Conservation (phyloP, 2,797 vertebrate species). For the Sylvia borin region DNA sequence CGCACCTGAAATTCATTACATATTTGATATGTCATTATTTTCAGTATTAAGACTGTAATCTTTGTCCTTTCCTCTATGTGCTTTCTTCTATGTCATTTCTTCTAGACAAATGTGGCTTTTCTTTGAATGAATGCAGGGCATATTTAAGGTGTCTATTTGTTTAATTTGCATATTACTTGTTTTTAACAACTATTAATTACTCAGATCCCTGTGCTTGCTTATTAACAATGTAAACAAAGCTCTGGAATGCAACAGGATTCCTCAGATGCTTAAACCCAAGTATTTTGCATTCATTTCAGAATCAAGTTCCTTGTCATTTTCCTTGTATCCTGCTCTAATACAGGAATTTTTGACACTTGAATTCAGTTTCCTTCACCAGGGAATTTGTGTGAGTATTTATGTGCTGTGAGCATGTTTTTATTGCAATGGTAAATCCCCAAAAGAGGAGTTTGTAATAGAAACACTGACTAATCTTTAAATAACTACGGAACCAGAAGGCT, state of each 20-base stretch:
- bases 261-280: not conserved
- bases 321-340: not conserved
- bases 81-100: not conserved
- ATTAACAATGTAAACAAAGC: not conserved
- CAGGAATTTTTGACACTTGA: not conserved
- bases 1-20: not conserved
- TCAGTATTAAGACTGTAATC: not conserved
- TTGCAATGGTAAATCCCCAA: not conserved
- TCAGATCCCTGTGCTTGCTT: not conserved
- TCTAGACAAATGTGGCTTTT: not conserved
- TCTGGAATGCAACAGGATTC: not conserved
- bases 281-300: not conserved
- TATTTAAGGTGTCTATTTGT: not conserved
- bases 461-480: conserved; percentile 13
- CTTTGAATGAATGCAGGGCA: not conserved
- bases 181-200: not conserved
- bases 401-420: not conserved
- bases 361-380: not conserved
- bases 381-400: not conserved
- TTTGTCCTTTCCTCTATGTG: not conserved
- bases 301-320: not conserved
- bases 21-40: not conserved
- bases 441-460: conserved; percentile 8
- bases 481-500: not conserved
- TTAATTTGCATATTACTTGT: not conserved